phyloP scores from a whole-genome alignment of 2,888 invertebrate species.

The Ellobium chinense region DNA sequence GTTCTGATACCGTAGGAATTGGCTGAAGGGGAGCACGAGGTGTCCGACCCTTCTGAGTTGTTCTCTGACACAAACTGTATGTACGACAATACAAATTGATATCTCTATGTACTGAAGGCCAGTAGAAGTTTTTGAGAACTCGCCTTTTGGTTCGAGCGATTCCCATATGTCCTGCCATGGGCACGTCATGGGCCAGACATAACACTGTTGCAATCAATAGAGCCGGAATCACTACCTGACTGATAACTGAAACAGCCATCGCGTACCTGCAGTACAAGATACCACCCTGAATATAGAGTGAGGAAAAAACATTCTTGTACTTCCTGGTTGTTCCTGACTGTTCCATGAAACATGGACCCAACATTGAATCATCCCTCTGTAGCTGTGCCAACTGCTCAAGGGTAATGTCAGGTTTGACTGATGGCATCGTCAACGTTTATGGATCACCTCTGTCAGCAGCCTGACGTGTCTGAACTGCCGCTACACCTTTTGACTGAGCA shows the following conservation, averaged over 20 bases:
- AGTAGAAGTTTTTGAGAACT: not conserved
- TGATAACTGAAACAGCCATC: not conserved
- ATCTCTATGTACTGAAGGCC: not conserved
- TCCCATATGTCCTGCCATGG: not conserved
- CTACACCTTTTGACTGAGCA: not conserved
- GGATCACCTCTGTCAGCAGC: not conserved
- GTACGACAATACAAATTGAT: not conserved
- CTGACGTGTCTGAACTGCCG: not conserved
- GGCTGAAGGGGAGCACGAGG: not conserved
- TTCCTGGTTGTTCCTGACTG: not conserved
- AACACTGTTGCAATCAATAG: not conserved
- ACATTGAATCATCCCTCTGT: not conserved
- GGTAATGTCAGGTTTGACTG: not conserved
- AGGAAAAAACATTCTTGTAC: not conserved
- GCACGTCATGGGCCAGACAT: not conserved
- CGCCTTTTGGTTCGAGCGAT: not conserved
- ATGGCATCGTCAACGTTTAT: not conserved
- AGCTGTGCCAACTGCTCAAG: not conserved
- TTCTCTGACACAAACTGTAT: not conserved
- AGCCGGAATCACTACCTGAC: not conserved
- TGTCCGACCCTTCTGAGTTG: not conserved
- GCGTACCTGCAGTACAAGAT: not conserved
- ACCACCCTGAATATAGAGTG: not conserved
- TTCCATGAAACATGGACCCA: not conserved
- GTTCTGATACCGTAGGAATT: not conserved